Percentiles rank a stretch among this genome's conserved stretches.
phyloP scores from a whole-genome alignment of 2,113 vertebrate genomes.

The Pardalotus punctatus region DNA sequence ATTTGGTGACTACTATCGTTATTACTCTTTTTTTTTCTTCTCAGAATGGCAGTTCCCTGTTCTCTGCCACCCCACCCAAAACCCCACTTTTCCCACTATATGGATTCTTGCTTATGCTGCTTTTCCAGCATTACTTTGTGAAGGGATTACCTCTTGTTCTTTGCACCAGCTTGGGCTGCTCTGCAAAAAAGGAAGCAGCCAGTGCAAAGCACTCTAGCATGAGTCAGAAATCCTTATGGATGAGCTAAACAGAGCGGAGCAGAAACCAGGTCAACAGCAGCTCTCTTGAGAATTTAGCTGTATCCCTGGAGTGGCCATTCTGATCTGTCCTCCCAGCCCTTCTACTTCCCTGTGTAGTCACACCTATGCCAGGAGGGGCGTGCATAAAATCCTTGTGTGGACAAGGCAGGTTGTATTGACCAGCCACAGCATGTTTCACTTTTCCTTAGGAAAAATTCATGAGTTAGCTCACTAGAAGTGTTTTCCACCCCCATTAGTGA shows the following conservation, averaged over 20 bases:
- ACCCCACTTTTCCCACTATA: background rate
- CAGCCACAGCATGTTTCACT: background rate
- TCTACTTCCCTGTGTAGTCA: background rate
- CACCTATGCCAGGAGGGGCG: background rate
- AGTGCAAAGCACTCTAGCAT: background rate
- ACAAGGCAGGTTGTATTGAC: background rate
- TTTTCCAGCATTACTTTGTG: background rate
- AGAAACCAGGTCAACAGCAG: slow-evolving; percentile 12
- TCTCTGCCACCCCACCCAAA: background rate
- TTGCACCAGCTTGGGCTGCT: background rate
- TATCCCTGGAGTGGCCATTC: background rate
- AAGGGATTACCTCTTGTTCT: background rate
- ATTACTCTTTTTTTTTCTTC: background rate
- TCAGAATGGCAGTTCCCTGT: background rate
- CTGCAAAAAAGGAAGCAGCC: background rate
- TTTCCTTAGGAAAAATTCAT: background rate
- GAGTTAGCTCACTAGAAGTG: background rate
- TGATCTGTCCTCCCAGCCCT: background rate
- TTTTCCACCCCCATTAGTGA: background rate
- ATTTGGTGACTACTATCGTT: background rate
- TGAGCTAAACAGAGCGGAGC: background rate
- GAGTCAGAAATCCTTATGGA: background rate
- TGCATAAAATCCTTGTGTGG: background rate
- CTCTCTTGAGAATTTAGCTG: background rate
- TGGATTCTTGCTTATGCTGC: background rate